Evolutionary conservation across 2,113 vertebrate genomes (phyloP).

Genomic region (Ptilorrhoa leucosticta): DNA sequence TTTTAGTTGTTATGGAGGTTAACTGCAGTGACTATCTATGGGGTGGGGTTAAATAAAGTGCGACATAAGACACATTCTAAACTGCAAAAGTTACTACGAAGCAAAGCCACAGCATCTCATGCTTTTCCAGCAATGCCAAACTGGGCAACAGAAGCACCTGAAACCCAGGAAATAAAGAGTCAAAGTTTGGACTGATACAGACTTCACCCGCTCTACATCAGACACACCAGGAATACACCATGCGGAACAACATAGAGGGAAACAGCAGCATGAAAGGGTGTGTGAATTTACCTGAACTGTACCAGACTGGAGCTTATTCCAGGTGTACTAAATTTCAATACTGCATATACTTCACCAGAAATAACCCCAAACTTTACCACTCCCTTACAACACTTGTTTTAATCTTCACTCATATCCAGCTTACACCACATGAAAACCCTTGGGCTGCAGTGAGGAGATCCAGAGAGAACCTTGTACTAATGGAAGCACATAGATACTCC

Average conservation of each 20-base stretch:
- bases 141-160: not conserved
- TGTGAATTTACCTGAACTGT: not conserved
- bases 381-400: not conserved
- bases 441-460: not conserved
- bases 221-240: not conserved
- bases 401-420: not conserved
- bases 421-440: not conserved
- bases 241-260: rapidly evolving
- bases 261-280: not conserved
- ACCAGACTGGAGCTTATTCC: not conserved
- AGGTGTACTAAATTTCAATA: not conserved
- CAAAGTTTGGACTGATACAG: not conserved
- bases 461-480: not conserved
- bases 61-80: not conserved
- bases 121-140: not conserved
- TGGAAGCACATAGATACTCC: not conserved
- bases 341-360: not conserved
- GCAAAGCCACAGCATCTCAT: not conserved
- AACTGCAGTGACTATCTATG: not conserved
- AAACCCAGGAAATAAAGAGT: not conserved
- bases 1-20: not conserved
- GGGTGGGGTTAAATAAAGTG: not conserved
- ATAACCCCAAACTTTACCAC: not conserved
- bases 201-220: not conserved
- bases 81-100: not conserved